Base-by-base conservation (phyloP, 2,797 vertebrate species). In the Ateles fusciceps region DNA sequence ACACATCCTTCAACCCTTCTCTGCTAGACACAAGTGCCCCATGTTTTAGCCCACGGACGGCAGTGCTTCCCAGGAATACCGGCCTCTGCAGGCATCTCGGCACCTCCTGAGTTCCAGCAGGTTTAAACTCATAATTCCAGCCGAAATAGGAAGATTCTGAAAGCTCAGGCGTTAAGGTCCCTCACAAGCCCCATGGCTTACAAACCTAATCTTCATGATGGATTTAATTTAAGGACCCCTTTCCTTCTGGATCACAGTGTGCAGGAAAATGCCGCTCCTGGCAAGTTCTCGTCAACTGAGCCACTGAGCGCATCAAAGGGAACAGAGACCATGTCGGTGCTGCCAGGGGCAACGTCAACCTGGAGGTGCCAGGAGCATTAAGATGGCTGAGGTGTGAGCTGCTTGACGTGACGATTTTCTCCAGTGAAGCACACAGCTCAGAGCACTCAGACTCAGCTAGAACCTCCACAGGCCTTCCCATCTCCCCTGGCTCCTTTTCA, bases 321-420 rank as follows among this genome's bases (percentile, higher is more conserved):
- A 97, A 96, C 48, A 93, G 92, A 97, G 91, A 96, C 95, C 95
- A 83, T 79, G 89, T 94, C 91, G 57, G 96, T 96, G 95, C 97
- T 96, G 97, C 97, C 83, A 91, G 87, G 92, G 97, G 98, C 92
- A 68, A 98, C 96, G 64, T 96, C 94, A 96, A 87, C 97, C 97
- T 87, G 80, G 97, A 98, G 98, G 97, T 94, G 93, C 88, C 86
- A 88, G 95, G 97, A 97, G 96, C 92, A 88, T 96, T 96, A 94
- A 97, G 97, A 94, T 92, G 28, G 12, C 94, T 83, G 94, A 64
- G 95, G 91, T 83, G 81, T 94, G 97, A 98, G 97, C 97, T 55
- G 2, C 97, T 93, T 97, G 95, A 98, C 97, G 97, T 87, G 96
- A 96, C 96, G 79, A 85, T 30, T 85, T 87, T 95, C 97, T 92